Percentiles rank a stretch among this genome's conserved stretches.
phyloP scores from a whole-genome alignment of 2,888 invertebrate genomes.

The Artemia sinica region DNA sequence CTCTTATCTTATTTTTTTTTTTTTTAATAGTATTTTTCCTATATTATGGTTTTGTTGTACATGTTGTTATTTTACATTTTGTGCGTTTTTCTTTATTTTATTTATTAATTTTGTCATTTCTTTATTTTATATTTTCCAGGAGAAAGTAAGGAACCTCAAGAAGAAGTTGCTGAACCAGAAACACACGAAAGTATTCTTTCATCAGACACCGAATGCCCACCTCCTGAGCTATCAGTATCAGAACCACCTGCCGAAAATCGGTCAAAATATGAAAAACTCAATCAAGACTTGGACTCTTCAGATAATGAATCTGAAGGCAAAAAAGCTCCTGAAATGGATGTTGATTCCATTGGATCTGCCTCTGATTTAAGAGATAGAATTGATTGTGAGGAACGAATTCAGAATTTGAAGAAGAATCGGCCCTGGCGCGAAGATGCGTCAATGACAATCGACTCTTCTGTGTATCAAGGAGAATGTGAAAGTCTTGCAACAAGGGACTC shows the following conservation, averaged over 20 bases:
- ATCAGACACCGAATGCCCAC: neutral
- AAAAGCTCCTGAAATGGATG: slow-evolving; percentile 24
- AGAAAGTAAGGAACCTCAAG: neutral
- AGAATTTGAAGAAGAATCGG: slow-evolving; percentile 29
- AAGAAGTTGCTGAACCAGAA: neutral
- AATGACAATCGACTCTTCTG: slow-evolving; percentile 48
- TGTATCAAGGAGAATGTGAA: slow-evolving; percentile 53
- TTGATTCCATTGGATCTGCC: slow-evolving; percentile 53
- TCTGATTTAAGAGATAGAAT: slow-evolving; percentile 41
- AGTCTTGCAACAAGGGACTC: slow-evolving; percentile 36
- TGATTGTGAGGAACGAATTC: neutral
- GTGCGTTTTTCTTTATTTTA: too few relatives aligned
- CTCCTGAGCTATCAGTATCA: neutral
- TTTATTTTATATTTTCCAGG: too few relatives aligned
- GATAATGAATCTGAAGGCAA: slow-evolving; percentile 20
- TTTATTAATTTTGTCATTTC: too few relatives aligned
- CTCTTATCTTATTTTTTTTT: too few relatives aligned
- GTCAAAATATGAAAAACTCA: slow-evolving; percentile 56
- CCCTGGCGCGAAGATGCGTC: slow-evolving; percentile 35
- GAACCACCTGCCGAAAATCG: slow-evolving; percentile 46
- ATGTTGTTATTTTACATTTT: too few relatives aligned
- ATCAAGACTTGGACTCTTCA: slow-evolving; percentile 40
- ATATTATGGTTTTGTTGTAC: too few relatives aligned
- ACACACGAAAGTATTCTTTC: neutral
- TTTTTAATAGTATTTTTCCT: too few relatives aligned